phyloP scores from a whole-genome alignment of 2,113 vertebrate species.

The Stegostoma tigrinum region DNA sequence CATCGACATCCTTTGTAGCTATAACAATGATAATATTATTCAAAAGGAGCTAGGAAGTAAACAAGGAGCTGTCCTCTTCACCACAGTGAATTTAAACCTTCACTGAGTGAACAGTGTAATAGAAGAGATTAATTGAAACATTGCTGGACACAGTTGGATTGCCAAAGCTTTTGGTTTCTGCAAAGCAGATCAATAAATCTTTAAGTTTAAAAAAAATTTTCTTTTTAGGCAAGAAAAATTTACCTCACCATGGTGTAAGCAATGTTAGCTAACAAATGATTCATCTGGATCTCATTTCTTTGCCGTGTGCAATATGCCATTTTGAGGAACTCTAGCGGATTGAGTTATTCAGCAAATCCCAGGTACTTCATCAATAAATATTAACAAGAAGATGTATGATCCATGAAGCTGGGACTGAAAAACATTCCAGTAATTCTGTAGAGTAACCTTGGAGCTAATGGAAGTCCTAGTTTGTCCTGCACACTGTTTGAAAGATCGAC shows the following conservation, averaged over 20 bases:
- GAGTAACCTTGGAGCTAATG: background rate
- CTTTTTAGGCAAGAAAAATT: slow-evolving; percentile 27
- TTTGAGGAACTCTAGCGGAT: background rate
- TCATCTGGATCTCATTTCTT: slow-evolving; percentile 13
- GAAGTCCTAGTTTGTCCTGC: background rate
- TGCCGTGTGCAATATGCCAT: background rate
- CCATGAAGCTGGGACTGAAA: background rate
- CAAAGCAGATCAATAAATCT: slow-evolving; percentile 21
- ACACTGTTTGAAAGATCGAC: background rate
- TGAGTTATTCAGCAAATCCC: slow-evolving; percentile 33
- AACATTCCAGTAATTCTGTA: slow-evolving; percentile 8
- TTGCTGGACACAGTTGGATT: slow-evolving; percentile 17
- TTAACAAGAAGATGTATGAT: slow-evolving; percentile 12
- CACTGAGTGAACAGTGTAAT: slow-evolving; percentile 29
- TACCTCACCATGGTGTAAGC: slow-evolving; percentile 4
- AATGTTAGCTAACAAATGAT: slow-evolving; percentile 28
- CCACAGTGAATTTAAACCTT: slow-evolving; percentile 17
- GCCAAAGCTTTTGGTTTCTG: slow-evolving; percentile 4
- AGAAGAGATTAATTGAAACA: slow-evolving; percentile 35
- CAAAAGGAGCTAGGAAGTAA: slow-evolving; percentile 47
- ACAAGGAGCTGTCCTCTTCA: background rate
- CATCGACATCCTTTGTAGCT: slow-evolving; percentile 57
- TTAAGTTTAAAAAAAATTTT: background rate
- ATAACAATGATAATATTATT: slow-evolving; percentile 92
- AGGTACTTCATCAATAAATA: slow-evolving; percentile 26